Base-by-base conservation (phyloP, 2,797 vertebrate genomes). In the Bucorvus abyssinicus region DNA sequence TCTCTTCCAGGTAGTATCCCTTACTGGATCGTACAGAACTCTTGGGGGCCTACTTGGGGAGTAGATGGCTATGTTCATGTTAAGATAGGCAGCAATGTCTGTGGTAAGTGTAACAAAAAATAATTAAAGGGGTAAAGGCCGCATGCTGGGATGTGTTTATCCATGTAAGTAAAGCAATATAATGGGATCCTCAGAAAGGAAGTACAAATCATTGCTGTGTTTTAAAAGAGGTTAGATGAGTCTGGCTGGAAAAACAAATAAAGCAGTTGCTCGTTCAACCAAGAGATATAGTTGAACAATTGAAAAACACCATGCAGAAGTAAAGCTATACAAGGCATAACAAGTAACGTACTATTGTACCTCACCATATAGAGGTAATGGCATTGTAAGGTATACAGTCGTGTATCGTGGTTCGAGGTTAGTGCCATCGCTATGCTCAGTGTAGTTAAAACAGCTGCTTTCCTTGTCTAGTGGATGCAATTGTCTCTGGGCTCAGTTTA, bases 11-110 rank as follows among this genome's bases (percentile, higher is more conserved):
- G 98, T 80, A 98, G 97, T 34, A 96, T 98, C 93, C 99, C 98
- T 2, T 99, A 98, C 95, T 99, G 99, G 99, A 99, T 99, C 53
- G 98, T 99, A 27, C 98, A 98, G 87, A 99, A 99, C 96, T 99
- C 99, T 0, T 99, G 99, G 99, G 99, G 99, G 24, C 96, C 92
- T 3, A 70, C 97, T 0, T 99, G 99, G 99, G 99, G 99, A 80
- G 96, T 98, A 36, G 95, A 98, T 1, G 99, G 99, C 82, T 99
- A 99, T 24, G 98, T 98, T 88, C 98, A 87, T 94, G 97, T 99
- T 57, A 99, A 99, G 98, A 99, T 99, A 14, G 98, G 99, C 6
- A 27, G 91, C 45, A 98, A 99, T 65, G 26, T 99, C 73, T 99
- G 99, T 70, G 99, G 99, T 99, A 95, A 98, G 99, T 98, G 63